Base-by-base conservation (phyloP, 35 echinoderm and acorn worm genomes). In the Apostichopus parvimensis region DNA sequence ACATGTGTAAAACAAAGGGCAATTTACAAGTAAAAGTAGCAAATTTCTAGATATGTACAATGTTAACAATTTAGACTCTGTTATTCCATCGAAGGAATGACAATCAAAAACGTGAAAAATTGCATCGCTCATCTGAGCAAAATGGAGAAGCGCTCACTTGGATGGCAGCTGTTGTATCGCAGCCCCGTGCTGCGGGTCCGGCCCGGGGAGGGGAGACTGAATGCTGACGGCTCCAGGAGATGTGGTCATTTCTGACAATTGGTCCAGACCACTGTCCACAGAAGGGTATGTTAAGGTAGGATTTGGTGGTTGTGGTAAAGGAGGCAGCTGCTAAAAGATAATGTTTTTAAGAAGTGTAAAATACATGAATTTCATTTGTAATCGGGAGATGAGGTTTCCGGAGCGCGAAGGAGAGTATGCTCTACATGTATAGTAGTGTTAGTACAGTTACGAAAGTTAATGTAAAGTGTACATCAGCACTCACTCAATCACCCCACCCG, bases 211-310 rank as follows among this genome's bases (percentile, higher is more conserved):
- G 5, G 81, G 81, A 9, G 81, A 84, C 56, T 59, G 55, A 5
- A 84, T 17, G 20, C 81, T 84, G 54, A 17, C 22, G 25, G 81
- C 58, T 1, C 81, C 81, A 6, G 81, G 81, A 6, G 81, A 84
- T 59, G 54, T 84, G 2, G 81, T 84, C 54, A 58, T n/a, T 52
- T 84, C 81, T 18, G 81, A 84, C 81, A 84, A 59, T 3, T 14
- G 53, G 5, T 84, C 81, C 18, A 59, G 15, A 17, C 81, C 81
- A 84, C 81, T 84, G 57, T 84, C 81, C 11, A 84, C 52, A 17
- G 81, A 84, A 8, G 81, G 81, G 53, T 24, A 84, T 24, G 28
- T 53, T 9, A 53, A 54, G 6, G 78, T 28, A 6, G 55, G 81
- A 59, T 45, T 45, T 45, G 34, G 34, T 45, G 34, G 34, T 45